Evolutionary conservation across 2,888 invertebrate species (phyloP), one percentile per base, ranked within the genome.

Genomic region (Dryomyza anilis): DNA sequence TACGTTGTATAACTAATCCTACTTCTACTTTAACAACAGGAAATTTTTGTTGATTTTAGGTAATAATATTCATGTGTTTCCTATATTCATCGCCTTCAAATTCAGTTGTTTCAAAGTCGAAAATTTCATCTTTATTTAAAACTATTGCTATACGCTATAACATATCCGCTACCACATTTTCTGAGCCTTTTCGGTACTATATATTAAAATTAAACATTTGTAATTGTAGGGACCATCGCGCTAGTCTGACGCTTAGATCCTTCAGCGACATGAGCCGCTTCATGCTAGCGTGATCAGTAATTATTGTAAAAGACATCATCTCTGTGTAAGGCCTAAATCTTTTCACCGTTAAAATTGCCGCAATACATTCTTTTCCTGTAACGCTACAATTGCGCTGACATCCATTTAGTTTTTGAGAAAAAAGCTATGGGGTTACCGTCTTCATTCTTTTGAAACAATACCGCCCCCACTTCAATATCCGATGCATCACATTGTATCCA

Each of bases 401-500:
- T n/a, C n/a, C n/a, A n/a, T n/a, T n/a, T n/a, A n/a, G n/a, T n/a
- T n/a, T n/a, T n/a, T n/a, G n/a, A n/a, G n/a, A n/a, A n/a, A n/a
- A n/a, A n/a, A n/a, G n/a, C n/a, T n/a, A n/a, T n/a, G n/a, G n/a
- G n/a, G n/a, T n/a, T n/a, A n/a, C 43, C 23, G 3, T 43, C 27
- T 5, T 25, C 27, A 23, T 57, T 43, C 21, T 5, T 39, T 14
- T 57, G 57, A 10, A n/a, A 43, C n/a, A 58, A 45, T 4, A 46
- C 58, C 14, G 58, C 58, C 3, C 58, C 58, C 3, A 59, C 21
- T 4, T 30, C 46, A 30, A 29, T 21, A 12, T 43, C 14, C 1
- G 53, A 61, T 1, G 61, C 61, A 39, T 61, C 61, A 16, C 36
- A 50, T 12, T n/a, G n/a, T n/a, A n/a, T n/a, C n/a, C n/a, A n/a